Evolutionary conservation across 2,797 vertebrate species (phyloP).

Genomic region (Gouania willdenowi): DNA sequence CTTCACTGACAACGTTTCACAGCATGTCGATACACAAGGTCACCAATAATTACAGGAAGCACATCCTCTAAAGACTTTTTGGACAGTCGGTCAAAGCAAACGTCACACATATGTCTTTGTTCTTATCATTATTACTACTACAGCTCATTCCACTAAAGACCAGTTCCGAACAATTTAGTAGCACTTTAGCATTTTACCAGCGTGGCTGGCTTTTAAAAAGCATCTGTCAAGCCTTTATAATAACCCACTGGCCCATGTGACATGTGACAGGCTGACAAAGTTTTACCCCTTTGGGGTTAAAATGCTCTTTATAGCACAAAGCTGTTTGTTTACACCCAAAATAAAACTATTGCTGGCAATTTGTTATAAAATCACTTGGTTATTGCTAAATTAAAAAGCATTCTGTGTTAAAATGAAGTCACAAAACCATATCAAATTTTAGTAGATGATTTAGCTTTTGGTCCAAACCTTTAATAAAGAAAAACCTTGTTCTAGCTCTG

Average conservation of each 20-base stretch:
- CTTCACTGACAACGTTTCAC: constrained; percentile 29
- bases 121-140: not conserved
- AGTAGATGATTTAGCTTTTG: constrained; percentile 7
- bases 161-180: constrained; percentile 15
- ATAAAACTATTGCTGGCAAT: not conserved
- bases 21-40: constrained; percentile 40
- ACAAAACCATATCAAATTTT: not conserved
- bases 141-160: constrained; percentile 3
- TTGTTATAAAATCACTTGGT: not conserved
- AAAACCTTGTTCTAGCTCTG: constrained; percentile 5
- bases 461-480: not conserved
- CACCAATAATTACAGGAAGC: constrained; percentile 40
- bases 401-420: constrained; percentile 20
- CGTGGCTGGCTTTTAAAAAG: constrained; percentile 18
- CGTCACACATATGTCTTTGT: constrained; percentile 8
- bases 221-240: constrained; percentile 28
- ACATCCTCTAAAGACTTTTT: constrained; percentile 16
- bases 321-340: not conserved
- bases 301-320: constrained; percentile 11
- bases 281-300: constrained; percentile 6
- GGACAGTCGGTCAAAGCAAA: constrained; percentile 22
- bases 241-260: not conserved
- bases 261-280: constrained; percentile 11
- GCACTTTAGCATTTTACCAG: constrained; percentile 27
- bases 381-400: not conserved